Evolutionary conservation across 2,888 invertebrate genomes (phyloP).

Genomic region (Syrista parreyssii): DNA sequence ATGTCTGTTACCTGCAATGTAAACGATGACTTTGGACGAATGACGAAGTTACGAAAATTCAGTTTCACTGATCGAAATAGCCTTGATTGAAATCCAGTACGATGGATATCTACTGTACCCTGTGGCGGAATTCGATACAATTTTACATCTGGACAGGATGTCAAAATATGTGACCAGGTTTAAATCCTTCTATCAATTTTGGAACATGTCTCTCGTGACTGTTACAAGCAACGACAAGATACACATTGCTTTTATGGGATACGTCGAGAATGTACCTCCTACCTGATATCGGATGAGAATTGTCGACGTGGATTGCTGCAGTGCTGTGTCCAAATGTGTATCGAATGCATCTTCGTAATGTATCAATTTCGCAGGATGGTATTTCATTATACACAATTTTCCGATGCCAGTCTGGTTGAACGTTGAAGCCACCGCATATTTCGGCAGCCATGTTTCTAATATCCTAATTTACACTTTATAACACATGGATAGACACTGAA

Average conservation of each 20-base stretch:
- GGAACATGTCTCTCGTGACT: slow-evolving; percentile 29
- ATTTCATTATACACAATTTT: slow-evolving; percentile 28
- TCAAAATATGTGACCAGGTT: not conserved
- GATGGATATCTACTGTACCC: slow-evolving; percentile 30
- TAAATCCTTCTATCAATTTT: slow-evolving; percentile 18
- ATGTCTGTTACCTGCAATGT: not conserved
- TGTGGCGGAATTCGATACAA: slow-evolving; percentile 25
- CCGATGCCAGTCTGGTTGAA: not conserved
- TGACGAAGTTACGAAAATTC: slow-evolving; percentile 11
- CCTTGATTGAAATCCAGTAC: slow-evolving; percentile 28
- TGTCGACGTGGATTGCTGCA: slow-evolving; percentile 11
- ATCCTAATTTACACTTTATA: not conserved
- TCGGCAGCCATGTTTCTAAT: not conserved
- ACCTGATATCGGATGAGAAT: not conserved
- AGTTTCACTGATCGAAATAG: slow-evolving; percentile 40
- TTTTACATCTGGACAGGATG: slow-evolving; percentile 9
- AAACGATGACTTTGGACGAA: too few relatives aligned
- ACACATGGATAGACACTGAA: not conserved
- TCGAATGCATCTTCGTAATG: slow-evolving; percentile 10
- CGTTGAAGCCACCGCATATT: not conserved
- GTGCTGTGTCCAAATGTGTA: slow-evolving; percentile 29
- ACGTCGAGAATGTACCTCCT: not conserved
- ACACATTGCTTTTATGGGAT: slow-evolving; percentile 25
- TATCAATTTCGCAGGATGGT: slow-evolving; percentile 15
- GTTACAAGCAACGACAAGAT: slow-evolving; percentile 25